Conservation (phyloP, 2,113 vertebrate genomes). For the Copsychus sechellarum region DNA sequence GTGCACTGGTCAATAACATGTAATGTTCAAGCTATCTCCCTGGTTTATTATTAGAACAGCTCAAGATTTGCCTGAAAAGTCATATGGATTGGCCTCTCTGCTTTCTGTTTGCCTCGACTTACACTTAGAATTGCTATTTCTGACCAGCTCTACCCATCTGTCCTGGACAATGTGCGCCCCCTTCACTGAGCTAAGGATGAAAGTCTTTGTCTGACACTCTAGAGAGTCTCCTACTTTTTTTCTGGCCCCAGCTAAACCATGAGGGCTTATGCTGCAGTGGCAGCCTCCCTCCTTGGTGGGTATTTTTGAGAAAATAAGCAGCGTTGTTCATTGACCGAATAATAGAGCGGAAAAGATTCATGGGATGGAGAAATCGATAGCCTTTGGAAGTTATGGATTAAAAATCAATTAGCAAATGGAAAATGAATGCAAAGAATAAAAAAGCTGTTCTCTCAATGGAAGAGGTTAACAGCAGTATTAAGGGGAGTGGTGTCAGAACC, state of each 20-base stretch:
- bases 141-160: background rate
- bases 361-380: background rate
- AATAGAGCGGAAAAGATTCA: background rate
- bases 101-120: background rate
- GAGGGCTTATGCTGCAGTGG: background rate
- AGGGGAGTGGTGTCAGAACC: background rate
- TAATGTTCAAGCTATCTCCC: background rate
- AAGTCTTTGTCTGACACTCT: background rate
- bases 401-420: background rate
- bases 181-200: background rate
- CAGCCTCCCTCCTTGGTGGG: background rate
- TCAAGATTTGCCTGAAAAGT: background rate
- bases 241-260: background rate
- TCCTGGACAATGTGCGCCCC: background rate
- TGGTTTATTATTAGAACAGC: background rate
- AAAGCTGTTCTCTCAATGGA: background rate
- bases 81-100: background rate
- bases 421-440: background rate
- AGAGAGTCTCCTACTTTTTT: background rate
- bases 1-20: background rate
- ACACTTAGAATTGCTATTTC: accelerated
- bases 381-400: background rate
- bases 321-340: background rate
- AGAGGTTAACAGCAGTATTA: background rate
- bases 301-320: background rate